Conservation (phyloP, 1,140 invertebrate species). For the Magallana angulata region DNA sequence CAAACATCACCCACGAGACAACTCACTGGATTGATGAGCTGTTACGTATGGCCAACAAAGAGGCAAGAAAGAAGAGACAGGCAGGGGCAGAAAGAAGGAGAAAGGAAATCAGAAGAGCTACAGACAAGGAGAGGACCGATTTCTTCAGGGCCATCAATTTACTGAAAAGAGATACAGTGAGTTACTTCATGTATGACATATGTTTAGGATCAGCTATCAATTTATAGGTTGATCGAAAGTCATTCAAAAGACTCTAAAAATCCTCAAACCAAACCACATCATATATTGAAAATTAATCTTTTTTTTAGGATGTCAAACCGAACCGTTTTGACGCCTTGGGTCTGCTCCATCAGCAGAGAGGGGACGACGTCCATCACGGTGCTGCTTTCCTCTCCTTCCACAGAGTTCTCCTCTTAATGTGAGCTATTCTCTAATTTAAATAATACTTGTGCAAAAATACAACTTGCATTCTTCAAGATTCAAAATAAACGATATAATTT, state of each 20-base stretch:
- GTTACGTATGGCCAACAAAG: slow-evolving; percentile 55
- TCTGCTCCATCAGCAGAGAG: slow-evolving; percentile 59
- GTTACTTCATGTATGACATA: slow-evolving; percentile 43
- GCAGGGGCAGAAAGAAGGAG: slow-evolving; percentile 23
- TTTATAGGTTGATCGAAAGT: neutral
- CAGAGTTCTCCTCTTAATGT: slow-evolving; percentile 64
- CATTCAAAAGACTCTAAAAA: neutral
- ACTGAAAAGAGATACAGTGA: slow-evolving; percentile 77
- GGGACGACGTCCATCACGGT: slow-evolving; percentile 64
- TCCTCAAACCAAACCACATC: neutral
- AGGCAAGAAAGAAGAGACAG: neutral
- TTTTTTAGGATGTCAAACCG: slow-evolving; percentile 61
- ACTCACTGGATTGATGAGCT: slow-evolving; percentile 55
- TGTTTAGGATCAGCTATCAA: neutral
- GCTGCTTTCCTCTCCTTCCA: slow-evolving; percentile 69
- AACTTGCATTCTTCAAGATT: too few relatives aligned
- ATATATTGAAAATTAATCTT: neutral
- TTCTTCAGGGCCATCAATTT: slow-evolving; percentile 75
- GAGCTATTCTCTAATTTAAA: slow-evolving; percentile 41
- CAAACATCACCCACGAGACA: slow-evolving; percentile 55
- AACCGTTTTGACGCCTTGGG: slow-evolving; percentile 69
- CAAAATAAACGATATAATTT: too few relatives aligned
- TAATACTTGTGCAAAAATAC: too few relatives aligned
- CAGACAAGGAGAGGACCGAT: slow-evolving; percentile 69
- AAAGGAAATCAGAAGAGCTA: slow-evolving; percentile 76